Percentiles rank a stretch among this genome's conserved stretches.
Conservation (phyloP, 1,140 invertebrate species). For the Chrysopa pallens region DNA sequence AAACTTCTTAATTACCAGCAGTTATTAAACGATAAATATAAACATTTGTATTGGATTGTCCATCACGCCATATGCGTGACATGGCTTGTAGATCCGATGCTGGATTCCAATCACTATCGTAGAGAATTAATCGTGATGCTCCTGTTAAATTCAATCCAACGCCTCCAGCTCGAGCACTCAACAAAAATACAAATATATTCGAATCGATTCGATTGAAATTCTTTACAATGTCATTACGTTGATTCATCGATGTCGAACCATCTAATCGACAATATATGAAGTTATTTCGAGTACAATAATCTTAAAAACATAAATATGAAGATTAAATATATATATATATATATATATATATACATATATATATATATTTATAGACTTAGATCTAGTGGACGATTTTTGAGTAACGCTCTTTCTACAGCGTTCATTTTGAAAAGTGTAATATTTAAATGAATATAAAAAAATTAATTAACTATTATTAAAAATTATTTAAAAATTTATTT, state of each 20-base stretch:
- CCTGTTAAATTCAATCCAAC: conserved; percentile 50
- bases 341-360: too few relatives aligned
- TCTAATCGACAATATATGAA: conserved; percentile 29
- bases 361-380: too few relatives aligned
- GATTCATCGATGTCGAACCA: conserved; percentile 32
- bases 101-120: conserved; percentile 60
- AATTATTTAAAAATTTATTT: too few relatives aligned
- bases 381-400: too few relatives aligned
- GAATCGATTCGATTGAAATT: conserved; percentile 32
- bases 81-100: conserved; percentile 54
- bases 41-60: conserved; percentile 38
- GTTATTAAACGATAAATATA: conserved; percentile 41
- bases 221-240: conserved; percentile 34
- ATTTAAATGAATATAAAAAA: too few relatives aligned
- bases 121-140: conserved; percentile 45
- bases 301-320: too few relatives aligned
- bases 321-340: too few relatives aligned
- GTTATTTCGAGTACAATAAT: neutral
- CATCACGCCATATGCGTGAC: conserved; percentile 51
- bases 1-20: conserved; percentile 7
- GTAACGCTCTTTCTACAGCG: too few relatives aligned
- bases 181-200: conserved; percentile 32
- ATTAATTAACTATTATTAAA: too few relatives aligned
- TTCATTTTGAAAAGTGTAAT: too few relatives aligned
- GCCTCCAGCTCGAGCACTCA: conserved; percentile 56